A percentile compares a stretch with the other conserved stretches of the same genome.
Evolutionary conservation across 2,113 vertebrate species (phyloP).

Genomic region (Gila orcuttii): DNA sequence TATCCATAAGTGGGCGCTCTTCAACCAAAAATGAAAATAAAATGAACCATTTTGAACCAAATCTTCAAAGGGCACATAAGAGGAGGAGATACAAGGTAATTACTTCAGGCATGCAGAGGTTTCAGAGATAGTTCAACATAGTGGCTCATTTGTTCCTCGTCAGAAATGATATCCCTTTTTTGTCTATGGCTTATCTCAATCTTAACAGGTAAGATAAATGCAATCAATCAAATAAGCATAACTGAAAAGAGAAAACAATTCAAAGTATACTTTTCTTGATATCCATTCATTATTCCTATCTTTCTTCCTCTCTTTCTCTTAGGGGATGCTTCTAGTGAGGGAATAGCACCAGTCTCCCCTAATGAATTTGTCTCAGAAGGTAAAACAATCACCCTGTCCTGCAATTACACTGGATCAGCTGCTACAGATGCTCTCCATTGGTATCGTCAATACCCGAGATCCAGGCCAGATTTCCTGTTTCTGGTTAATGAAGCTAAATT

Average conservation of each 20-base stretch:
- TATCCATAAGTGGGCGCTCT: neutral
- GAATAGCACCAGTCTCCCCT: neutral
- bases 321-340: neutral
- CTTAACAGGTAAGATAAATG: neutral
- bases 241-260: neutral
- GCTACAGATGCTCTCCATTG: constrained; percentile 8
- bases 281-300: neutral
- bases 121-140: neutral
- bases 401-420: constrained; percentile 2
- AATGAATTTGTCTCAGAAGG: neutral
- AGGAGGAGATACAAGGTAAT: neutral
- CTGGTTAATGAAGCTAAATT: neutral
- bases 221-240: neutral
- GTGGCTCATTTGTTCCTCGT: neutral
- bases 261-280: neutral
- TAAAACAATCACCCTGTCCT: constrained; percentile 9
- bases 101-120: neutral
- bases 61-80: neutral
- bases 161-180: neutral
- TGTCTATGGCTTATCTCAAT: neutral
- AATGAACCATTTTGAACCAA: neutral
- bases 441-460: constrained; percentile 32
- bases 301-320: neutral
- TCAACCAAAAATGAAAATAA: neutral
- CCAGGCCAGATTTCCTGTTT: constrained; percentile 23